phyloP scores from a whole-genome alignment of 2,113 vertebrate genomes.

The Ameiurus melas region DNA sequence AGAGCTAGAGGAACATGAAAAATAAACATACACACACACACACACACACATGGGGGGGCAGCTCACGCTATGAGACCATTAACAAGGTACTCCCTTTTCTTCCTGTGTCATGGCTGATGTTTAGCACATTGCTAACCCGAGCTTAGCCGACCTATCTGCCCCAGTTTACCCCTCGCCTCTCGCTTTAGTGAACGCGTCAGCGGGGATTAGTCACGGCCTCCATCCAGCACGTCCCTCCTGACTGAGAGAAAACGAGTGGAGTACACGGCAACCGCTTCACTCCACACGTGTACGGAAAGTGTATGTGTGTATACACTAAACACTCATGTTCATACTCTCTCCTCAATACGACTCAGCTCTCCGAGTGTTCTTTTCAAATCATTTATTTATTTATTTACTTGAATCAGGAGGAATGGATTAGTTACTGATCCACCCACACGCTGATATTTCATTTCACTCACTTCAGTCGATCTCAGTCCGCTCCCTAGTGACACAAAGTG shows the following conservation, averaged over 20 bases:
- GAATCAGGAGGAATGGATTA: neutral
- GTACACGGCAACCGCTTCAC: neutral
- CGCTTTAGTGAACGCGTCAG: conserved; percentile 10
- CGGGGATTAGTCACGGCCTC: conserved; percentile 54
- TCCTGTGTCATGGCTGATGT: conserved; percentile 43
- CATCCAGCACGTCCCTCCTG: conserved; percentile 63
- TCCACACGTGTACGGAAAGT: conserved; percentile 35
- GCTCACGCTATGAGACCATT: neutral
- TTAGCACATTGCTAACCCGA: conserved; percentile 32
- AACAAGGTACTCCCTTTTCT: neutral
- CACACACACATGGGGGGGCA: neutral
- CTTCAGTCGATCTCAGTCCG: neutral
- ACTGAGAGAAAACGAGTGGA: conserved; percentile 58
- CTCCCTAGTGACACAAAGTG: neutral
- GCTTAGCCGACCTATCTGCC: conserved; percentile 34
- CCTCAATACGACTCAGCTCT: neutral
- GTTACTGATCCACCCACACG: neutral
- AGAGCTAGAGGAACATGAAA: neutral
- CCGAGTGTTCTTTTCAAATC: neutral
- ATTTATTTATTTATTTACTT: neutral
- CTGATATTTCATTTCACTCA: neutral
- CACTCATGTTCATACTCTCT: conserved; percentile 63
- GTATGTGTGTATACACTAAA: conserved; percentile 61
- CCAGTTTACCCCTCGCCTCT: conserved; percentile 49
- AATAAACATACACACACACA: neutral